Percentiles rank a stretch among this genome's conserved stretches.
phyloP scores from a whole-genome alignment of 2,888 invertebrate genomes.

The Gastrophysa polygoni region DNA sequence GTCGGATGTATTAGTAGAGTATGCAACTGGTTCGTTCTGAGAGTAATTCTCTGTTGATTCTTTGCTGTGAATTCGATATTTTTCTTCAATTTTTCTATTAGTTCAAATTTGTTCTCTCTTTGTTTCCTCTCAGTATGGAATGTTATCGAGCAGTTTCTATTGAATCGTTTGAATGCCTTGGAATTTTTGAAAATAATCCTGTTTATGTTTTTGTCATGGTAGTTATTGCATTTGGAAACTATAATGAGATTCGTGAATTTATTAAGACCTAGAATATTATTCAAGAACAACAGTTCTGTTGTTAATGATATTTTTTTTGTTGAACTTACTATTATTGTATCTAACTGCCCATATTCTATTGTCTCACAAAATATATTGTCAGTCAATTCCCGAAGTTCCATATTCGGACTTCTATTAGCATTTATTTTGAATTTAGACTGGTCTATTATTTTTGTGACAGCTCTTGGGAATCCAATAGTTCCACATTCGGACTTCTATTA shows the following conservation, averaged over 20 bases:
- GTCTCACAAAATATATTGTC: constrained; percentile 9
- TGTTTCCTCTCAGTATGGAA: neutral
- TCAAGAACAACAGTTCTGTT: neutral
- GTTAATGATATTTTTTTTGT: neutral
- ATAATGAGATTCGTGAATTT: neutral
- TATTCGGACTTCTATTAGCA: neutral
- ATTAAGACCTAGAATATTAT: neutral
- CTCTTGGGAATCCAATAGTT: neutral
- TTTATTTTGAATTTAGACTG: neutral
- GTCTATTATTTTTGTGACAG: neutral
- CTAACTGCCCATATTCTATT: neutral
- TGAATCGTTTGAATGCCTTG: neutral
- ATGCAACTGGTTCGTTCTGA: neutral
- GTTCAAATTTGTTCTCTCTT: constrained; percentile 4
- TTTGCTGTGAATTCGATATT: constrained; percentile 1
- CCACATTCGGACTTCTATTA: neutral
- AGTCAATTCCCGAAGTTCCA: neutral
- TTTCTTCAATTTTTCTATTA: neutral
- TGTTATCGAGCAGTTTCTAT: neutral
- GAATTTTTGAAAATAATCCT: neutral
- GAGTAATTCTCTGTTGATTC: too few species aligned
- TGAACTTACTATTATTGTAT: constrained; percentile 6
- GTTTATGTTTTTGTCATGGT: constrained; percentile 4
- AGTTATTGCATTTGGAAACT: neutral
- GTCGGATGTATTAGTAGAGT: neutral